Percentiles rank a stretch among this genome's conserved stretches.
Evolutionary conservation across 2,113 vertebrate genomes (phyloP).

Genomic region (Muscicapa adusta): DNA sequence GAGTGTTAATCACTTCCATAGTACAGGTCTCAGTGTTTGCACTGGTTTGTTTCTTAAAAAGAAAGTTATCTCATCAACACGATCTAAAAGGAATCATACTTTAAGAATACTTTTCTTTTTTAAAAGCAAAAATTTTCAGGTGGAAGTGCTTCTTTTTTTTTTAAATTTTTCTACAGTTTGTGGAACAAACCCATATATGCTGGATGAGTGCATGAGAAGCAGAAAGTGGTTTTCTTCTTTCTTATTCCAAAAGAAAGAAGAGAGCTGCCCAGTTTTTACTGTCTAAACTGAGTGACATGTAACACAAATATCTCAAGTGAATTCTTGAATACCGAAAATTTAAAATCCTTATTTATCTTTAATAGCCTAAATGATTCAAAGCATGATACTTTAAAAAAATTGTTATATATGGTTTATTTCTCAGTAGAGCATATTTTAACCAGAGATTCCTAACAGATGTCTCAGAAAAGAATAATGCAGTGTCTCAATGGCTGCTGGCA

Average conservation of each 20-base stretch:
- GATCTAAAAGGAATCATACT: not conserved
- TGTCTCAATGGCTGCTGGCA: not conserved
- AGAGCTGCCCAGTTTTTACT: not conserved
- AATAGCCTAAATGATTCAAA: not conserved
- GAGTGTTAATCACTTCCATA: not conserved
- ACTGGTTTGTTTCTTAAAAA: not conserved
- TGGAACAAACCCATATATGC: not conserved
- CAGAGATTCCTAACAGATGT: not conserved
- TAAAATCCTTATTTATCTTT: not conserved
- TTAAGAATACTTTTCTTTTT: not conserved
- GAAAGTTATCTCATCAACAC: not conserved
- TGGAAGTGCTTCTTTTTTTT: not conserved
- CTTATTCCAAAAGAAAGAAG: not conserved
- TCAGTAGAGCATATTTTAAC: constrained; percentile 6
- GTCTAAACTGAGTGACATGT: not conserved
- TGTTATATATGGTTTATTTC: constrained; percentile 14
- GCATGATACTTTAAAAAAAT: not conserved
- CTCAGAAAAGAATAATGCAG: constrained; percentile 21
- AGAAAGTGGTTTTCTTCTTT: not conserved
- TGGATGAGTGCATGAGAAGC: not conserved
- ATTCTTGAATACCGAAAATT: not conserved
- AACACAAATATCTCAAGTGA: not conserved
- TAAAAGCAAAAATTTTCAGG: not conserved
- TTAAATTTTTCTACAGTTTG: not conserved
- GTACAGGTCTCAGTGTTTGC: not conserved